Base-by-base conservation (phyloP, 2,113 vertebrate genomes). In the Psophia crepitans region DNA sequence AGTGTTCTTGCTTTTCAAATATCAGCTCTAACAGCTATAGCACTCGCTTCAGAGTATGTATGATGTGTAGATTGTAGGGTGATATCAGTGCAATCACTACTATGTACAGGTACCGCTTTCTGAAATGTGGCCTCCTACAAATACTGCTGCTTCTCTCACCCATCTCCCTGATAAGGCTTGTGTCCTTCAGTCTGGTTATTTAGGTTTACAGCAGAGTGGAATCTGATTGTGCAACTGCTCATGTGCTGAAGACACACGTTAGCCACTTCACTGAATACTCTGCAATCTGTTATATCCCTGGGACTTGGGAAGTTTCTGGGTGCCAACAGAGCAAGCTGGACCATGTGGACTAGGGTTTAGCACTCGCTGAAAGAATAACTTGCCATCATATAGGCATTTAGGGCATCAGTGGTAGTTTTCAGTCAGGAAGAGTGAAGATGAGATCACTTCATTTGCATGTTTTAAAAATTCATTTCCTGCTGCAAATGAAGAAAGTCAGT, bases 31-130 rank as follows among this genome's bases (percentile, higher is more conserved):
- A 63, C 28, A 54, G 9, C 26, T 43, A 7, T 5, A 17, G 18
- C 32, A 30, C 48, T 54, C 6, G 2, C 33, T 66, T 49, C 37
- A 39, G 32, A 43, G 39, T 46, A 5, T 2, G 39, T 22, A 8
- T 23, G 8, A 2, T 0, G 6, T n/a, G 30, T 32, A 44, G 18
- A 49, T 71, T 0, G 0, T 7, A 18, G 28, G n/a, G 14, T 14
- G 10, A 1, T 23, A 35, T 6, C 44, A 4, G 9, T 26, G 30
- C 64, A 20, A 28, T 24, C 16, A 1, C n/a, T 39, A 2, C 37
- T 20, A 8, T 2, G 5, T 7, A 11, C 35, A 32, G 53, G 53
- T 46, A n/a, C 54, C 3, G 7, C 37, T 68, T 68, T 39, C 60
- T 74, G 46, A 44, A 51, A 39, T 0, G 5, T 6, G 18, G 15